phyloP scores from a whole-genome alignment of 2,113 vertebrate species.

The Butorides virescens region DNA sequence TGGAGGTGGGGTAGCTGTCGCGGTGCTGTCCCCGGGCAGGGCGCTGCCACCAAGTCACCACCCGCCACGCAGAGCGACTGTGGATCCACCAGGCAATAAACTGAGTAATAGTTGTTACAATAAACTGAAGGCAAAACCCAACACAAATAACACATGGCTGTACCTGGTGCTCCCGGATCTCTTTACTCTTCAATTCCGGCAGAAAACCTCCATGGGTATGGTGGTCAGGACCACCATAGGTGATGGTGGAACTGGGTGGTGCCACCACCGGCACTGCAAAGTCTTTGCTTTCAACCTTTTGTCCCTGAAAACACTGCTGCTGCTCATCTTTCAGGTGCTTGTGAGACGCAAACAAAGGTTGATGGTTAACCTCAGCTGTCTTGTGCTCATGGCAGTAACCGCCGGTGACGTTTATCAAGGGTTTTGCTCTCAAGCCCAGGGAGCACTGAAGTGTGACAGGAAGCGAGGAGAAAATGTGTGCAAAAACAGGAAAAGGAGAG shows the following conservation, averaged over 20 bases:
- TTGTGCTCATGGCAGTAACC: background rate
- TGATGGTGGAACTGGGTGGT: background rate
- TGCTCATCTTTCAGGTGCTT: background rate
- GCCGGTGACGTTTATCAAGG: background rate
- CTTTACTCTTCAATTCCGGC: background rate
- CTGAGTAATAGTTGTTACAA: background rate
- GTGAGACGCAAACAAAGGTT: background rate
- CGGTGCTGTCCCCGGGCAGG: background rate
- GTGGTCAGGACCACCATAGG: background rate
- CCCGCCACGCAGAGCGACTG: fast-evolving
- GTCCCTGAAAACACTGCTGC: background rate
- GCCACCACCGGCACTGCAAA: background rate
- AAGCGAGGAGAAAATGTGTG: background rate
- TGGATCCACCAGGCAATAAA: background rate
- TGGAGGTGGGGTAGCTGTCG: background rate
- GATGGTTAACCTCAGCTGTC: slow-evolving; percentile 29
- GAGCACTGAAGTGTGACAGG: background rate
- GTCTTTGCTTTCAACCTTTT: background rate
- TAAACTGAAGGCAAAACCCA: background rate
- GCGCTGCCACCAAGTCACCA: background rate
- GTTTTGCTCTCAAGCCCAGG: background rate
- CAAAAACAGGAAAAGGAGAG: slow-evolving; percentile 50
- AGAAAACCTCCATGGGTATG: background rate
- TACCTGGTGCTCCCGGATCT: background rate
- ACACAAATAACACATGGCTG: background rate